phyloP scores from a whole-genome alignment of 2,888 invertebrate genomes.

The Sphaerophoria rueppellii region DNA sequence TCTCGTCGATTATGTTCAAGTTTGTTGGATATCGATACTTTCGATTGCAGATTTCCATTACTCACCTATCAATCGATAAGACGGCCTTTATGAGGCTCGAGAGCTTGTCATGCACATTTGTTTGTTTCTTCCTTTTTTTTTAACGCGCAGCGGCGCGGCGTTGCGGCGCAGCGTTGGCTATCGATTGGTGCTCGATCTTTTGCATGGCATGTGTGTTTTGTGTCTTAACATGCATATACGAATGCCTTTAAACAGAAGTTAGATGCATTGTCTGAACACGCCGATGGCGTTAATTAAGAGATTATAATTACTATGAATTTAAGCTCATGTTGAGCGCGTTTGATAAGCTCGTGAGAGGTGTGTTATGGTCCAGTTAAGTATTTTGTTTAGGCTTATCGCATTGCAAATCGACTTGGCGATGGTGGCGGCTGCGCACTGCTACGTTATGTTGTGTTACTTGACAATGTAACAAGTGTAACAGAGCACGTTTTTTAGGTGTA shows the following conservation, averaged over 20 bases:
- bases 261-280: constrained; percentile 71
- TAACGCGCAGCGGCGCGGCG: constrained; percentile 21
- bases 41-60: constrained; percentile 66
- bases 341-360: constrained; percentile 65
- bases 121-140: constrained; percentile 39
- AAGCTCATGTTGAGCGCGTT: constrained; percentile 53
- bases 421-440: constrained; percentile 44
- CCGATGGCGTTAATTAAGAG: constrained; percentile 74
- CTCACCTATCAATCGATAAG: constrained; percentile 66
- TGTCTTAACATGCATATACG: constrained; percentile 8
- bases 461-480: constrained; percentile 64
- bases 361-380: constrained; percentile 59
- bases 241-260: constrained; percentile 21
- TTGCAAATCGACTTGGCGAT: constrained; percentile 28
- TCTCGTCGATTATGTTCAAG: constrained; percentile 42
- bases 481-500: constrained; percentile 42
- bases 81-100: constrained; percentile 12
- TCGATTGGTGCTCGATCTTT: constrained; percentile 16
- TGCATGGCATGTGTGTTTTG: constrained; percentile 8
- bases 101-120: constrained; percentile 6
- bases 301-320: constrained; percentile 70
- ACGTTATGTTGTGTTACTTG: constrained; percentile 19
- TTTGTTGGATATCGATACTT: constrained; percentile 61
- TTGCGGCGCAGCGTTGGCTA: background rate
- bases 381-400: constrained; percentile 59